A percentile compares a stretch with the other conserved stretches of the same genome.
These are phyloP conservation scores for Smutsia temminckii DNA, from an alignment of 2,797 vertebrate species.

Conservation along the genomic window DNA sequence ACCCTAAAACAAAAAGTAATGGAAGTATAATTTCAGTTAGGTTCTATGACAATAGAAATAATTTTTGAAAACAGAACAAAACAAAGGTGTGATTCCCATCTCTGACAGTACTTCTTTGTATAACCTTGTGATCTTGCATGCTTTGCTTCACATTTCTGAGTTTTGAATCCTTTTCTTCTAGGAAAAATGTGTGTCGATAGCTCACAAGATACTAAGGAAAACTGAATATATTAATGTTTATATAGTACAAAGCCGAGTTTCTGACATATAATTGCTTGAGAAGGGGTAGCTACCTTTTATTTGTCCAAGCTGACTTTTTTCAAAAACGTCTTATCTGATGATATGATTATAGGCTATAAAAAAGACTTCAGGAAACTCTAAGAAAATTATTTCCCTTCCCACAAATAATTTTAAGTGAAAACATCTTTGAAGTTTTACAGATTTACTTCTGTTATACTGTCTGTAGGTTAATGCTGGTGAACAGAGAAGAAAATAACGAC, in stretches of 20 bases:
- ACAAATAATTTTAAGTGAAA: not conserved
- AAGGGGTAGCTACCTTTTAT: not conserved
- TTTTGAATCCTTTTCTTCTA: not conserved
- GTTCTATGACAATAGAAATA: not conserved
- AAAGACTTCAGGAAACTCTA: conserved; percentile 21
- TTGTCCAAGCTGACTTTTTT: not conserved
- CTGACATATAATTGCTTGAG: not conserved
- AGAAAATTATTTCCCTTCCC: not conserved
- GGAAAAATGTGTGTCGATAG: not conserved
- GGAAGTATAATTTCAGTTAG: not conserved
- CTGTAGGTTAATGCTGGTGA: conserved; percentile 22
- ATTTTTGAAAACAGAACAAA: not conserved
- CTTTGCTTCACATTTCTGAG: not conserved
- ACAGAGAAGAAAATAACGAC: conserved; percentile 54
- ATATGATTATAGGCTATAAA: not conserved
- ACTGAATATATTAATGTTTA: not conserved
- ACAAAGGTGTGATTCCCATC: not conserved
- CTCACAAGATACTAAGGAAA: not conserved
- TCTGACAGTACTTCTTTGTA: not conserved
- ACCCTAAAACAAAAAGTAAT: not conserved
- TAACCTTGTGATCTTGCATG: not conserved
- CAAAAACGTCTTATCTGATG: not conserved
- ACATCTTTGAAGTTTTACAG: conserved; percentile 35
- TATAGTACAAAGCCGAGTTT: not conserved
- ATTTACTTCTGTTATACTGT: not conserved